Percentiles rank a stretch among this genome's conserved stretches.
Conservation (phyloP, 2,888 invertebrate genomes). For the Ectemnius lituratus region DNA sequence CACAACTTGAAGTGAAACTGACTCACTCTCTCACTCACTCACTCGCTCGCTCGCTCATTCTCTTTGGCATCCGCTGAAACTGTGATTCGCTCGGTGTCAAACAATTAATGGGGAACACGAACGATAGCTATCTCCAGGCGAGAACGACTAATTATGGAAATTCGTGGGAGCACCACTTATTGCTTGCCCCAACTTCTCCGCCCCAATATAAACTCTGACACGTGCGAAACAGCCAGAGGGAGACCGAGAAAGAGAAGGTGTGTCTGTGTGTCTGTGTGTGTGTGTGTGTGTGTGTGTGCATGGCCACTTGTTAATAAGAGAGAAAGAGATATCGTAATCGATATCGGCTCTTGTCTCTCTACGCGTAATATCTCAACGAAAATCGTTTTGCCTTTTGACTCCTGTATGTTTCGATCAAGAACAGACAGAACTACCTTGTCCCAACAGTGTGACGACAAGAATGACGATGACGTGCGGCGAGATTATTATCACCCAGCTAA, state of each 20-base stretch:
- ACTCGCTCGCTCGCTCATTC: too few relatives aligned
- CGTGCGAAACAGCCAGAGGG: background rate
- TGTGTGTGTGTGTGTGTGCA: too few relatives aligned
- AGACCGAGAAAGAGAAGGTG: too few relatives aligned
- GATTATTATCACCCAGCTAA: conserved; percentile 50
- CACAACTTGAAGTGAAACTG: too few relatives aligned
- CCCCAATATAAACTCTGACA: background rate
- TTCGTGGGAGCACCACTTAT: background rate
- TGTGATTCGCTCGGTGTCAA: conserved; percentile 45
- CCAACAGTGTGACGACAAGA: too few relatives aligned
- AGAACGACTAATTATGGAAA: conserved; percentile 30
- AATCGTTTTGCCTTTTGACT: conserved; percentile 15
- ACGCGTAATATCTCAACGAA: background rate
- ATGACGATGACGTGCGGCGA: conserved; percentile 31
- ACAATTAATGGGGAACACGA: conserved; percentile 38
- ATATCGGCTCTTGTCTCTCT: background rate
- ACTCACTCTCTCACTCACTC: too few relatives aligned
- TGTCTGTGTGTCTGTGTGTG: too few relatives aligned
- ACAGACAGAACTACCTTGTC: conserved; percentile 29
- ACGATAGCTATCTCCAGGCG: conserved; percentile 28
- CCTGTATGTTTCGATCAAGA: conserved; percentile 32
- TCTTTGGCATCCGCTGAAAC: conserved; percentile 5
- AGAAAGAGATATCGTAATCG: conserved; percentile 17
- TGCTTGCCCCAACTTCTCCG: background rate
- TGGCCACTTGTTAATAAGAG: too few relatives aligned